Conservation (phyloP, 1,140 invertebrate genomes). For the Trachelipus rathkii region DNA sequence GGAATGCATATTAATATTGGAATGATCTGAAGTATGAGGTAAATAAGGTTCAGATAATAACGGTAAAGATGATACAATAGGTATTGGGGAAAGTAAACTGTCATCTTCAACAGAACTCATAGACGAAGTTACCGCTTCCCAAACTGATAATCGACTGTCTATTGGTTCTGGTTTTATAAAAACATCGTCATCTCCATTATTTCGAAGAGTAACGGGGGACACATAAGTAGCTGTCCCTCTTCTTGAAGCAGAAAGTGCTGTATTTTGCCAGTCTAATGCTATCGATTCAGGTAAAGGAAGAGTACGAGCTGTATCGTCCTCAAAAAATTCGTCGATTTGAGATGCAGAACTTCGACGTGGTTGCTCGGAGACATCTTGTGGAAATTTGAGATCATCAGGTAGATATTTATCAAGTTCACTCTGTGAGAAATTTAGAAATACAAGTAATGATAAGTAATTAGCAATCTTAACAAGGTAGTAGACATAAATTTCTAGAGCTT, state of each 20-base stretch:
- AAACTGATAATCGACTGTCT: slow-evolving; percentile 56
- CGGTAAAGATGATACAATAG: background rate
- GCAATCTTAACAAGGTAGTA: no score
- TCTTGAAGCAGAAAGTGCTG: background rate
- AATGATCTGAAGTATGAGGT: background rate
- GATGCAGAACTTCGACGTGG: slow-evolving; percentile 60
- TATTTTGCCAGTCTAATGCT: background rate
- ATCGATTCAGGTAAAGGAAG: background rate
- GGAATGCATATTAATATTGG: slow-evolving; percentile 20
- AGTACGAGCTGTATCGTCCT: slow-evolving; percentile 46
- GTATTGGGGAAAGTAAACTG: slow-evolving; percentile 56
- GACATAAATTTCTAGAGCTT: no score
- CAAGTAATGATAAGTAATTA: no score
- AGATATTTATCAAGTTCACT: slow-evolving; percentile 31
- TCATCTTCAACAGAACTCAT: slow-evolving; percentile 84
- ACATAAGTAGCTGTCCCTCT: slow-evolving; percentile 29
- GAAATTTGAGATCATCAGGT: slow-evolving; percentile 20
- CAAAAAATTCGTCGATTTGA: slow-evolving; percentile 67
- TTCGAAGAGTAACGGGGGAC: slow-evolving; percentile 18
- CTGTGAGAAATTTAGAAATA: background rate
- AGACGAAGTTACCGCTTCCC: slow-evolving; percentile 83
- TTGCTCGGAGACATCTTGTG: slow-evolving; percentile 47
- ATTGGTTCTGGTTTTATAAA: slow-evolving; percentile 36
- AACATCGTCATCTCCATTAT: slow-evolving; percentile 32
- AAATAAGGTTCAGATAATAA: background rate